Evolutionary conservation across 2,113 vertebrate species (phyloP).

Genomic region (Dromas ardeola): DNA sequence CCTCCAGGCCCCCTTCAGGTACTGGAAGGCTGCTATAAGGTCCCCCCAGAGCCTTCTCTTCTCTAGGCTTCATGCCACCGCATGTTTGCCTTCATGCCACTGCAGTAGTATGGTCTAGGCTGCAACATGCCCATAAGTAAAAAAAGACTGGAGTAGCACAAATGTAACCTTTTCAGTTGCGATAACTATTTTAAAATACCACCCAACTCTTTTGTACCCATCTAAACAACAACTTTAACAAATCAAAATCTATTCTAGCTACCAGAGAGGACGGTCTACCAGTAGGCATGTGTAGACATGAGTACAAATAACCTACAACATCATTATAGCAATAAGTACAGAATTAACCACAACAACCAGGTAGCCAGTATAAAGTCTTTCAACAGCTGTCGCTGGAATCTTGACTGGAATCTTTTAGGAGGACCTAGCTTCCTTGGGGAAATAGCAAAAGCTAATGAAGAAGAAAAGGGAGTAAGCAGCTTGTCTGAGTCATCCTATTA

Average conservation of each 20-base stretch:
- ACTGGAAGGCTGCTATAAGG: too few relatives aligned
- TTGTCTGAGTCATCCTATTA: background rate
- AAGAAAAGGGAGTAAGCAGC: background rate
- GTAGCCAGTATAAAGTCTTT: background rate
- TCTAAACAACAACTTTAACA: constrained; percentile 30
- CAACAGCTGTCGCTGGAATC: background rate
- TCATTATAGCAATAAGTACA: background rate
- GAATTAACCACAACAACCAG: background rate
- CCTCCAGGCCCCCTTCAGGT: too few relatives aligned
- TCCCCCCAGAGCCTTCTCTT: too few relatives aligned
- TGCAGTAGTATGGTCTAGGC: background rate
- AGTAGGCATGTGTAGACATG: background rate
- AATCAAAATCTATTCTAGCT: constrained; percentile 38
- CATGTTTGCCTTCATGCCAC: background rate
- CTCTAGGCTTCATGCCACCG: too few relatives aligned
- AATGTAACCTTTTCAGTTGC: background rate
- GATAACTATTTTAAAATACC: background rate
- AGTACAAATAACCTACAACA: constrained; percentile 26
- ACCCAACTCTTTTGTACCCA: background rate
- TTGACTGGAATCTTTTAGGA: background rate
- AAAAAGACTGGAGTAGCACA: background rate
- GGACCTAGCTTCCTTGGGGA: background rate
- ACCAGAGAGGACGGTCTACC: constrained; percentile 20
- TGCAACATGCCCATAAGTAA: background rate
- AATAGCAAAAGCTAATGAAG: background rate